Base-by-base conservation (phyloP, 92 coral and sea anemone genomes). In the Epizoanthus rinbou region DNA sequence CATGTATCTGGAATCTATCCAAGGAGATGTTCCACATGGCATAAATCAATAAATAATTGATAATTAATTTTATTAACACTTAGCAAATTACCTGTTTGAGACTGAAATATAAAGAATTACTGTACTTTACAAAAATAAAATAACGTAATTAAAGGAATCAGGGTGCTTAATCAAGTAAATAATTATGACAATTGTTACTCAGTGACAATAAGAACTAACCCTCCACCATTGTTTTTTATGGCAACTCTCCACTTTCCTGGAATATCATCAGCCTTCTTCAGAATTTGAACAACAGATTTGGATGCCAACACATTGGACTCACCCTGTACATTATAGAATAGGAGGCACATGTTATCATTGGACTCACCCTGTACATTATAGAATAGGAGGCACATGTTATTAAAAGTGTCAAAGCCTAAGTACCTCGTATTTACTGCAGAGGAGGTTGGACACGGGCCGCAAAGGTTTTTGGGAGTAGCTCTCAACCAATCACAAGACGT, bases 141-240 rank as follows among this genome's bases (percentile, higher is more conserved):
- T 28, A 28, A 0, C 1, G 31, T 28, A 28, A 28, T 28, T 2
- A 28, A 28, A 28, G 31, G 0, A 28, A 28, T 0, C 31, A 28
- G 31, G 31, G 31, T 28, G 31, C 31, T 28, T 28, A 28, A 28
- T 28, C 31, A 28, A 28, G 0, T 2, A 28, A 28, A 17, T 74
- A 4, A n/a, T 71, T 8, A 71, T 80, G 0, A 11, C 13, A 14
- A 81, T 57, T 47, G 3, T 69, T 31, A 45, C 35, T 23, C 53
- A 7, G 25, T 23, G 23, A 17, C 57, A 59, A 17, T n/a, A 6
- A 18, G 18, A 37, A 75, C 98, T 81, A 63, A 95, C 98, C 98
- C 98, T 72, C 98, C 98, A 11, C 95, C 98, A 81, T 88, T 89
- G 85, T 93, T 93, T 63, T 69, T 87, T 16, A 95, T 73, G 47